Evolutionary conservation across 2,888 invertebrate species (phyloP).

Genomic region (Chirona hameri): DNA sequence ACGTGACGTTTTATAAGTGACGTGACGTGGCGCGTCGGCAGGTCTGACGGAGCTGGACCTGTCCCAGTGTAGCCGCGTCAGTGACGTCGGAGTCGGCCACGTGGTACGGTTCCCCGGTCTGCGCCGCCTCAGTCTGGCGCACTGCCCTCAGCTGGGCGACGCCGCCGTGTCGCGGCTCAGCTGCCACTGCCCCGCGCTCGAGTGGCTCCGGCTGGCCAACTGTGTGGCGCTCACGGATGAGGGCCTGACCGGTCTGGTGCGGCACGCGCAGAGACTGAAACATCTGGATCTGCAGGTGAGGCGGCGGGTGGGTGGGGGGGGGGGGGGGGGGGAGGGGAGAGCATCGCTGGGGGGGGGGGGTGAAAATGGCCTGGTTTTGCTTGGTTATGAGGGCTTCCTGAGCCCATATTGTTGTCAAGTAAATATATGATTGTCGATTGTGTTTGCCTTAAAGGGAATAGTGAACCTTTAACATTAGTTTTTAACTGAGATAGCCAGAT

Average conservation of each 20-base stretch:
- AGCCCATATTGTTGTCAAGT: no score
- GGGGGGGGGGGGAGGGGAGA: no score
- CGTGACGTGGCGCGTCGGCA: neutral
- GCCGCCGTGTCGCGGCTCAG: neutral
- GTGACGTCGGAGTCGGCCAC: neutral
- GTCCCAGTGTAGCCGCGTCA: neutral
- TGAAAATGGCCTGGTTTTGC: no score
- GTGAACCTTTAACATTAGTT: no score
- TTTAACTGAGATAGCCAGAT: no score
- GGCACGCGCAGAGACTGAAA: neutral
- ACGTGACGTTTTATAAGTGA: no score
- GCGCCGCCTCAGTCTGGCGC: conserved; percentile 10
- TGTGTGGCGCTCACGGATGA: neutral
- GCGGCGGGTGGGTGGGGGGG: no score
- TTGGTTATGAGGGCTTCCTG: no score
- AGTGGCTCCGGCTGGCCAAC: neutral
- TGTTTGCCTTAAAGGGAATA: no score
- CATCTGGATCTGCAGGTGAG: neutral
- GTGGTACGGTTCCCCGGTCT: neutral
- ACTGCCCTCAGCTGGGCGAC: conserved; percentile 12
- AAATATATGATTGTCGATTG: no score
- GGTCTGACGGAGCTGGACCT: conserved; percentile 22
- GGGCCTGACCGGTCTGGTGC: neutral
- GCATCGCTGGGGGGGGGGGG: neutral
- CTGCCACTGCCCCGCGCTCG: neutral